Conservation (phyloP, 37 sponge, comb jelly and placozoan genomes). For the Halichondria panicea region DNA sequence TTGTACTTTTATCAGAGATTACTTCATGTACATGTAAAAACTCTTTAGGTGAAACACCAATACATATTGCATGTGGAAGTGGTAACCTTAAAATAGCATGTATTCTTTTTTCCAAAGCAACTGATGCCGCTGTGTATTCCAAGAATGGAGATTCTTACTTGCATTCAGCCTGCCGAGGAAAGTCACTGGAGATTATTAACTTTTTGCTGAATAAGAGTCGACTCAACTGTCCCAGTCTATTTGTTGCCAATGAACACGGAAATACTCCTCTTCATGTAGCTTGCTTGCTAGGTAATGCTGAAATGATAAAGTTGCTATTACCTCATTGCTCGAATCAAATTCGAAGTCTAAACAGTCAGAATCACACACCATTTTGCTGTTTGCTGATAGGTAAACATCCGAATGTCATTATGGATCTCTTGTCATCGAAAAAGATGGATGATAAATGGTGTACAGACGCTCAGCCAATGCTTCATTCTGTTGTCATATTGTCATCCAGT, state of each 20-base stretch:
- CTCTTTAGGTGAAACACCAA: background rate
- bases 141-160: background rate
- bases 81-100: background rate
- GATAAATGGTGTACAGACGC: no score
- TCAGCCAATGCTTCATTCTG: no score
- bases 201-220: background rate
- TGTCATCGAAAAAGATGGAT: no score
- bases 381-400: no score
- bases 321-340: background rate
- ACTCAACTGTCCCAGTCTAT: background rate
- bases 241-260: background rate
- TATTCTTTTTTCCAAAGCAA: background rate
- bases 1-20: background rate
- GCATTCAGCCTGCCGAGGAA: background rate
- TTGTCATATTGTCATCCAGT: no score
- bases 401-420: no score
- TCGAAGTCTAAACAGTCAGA: no score
- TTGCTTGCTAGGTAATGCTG: background rate
- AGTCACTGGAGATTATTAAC: no score
- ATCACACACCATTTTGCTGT: no score
- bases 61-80: background rate
- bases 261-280: slow-evolving; percentile 31
- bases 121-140: background rate
- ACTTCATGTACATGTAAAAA: background rate
- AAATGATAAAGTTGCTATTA: background rate